phyloP scores from a whole-genome alignment of 2,797 vertebrate species.

The Dicrostonyx torquatus region DNA sequence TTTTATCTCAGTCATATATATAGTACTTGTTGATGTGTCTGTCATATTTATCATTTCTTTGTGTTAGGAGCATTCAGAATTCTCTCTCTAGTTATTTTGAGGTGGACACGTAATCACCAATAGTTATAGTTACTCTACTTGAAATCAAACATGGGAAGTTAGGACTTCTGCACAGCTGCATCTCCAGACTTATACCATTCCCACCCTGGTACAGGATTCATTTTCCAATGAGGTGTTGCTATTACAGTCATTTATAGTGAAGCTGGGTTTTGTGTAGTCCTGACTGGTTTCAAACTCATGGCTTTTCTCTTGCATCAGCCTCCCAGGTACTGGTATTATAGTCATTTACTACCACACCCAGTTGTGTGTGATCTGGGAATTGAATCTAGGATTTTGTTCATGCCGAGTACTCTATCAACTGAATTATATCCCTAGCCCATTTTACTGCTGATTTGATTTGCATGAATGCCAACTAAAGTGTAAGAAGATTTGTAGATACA shows the following conservation, averaged over 20 bases:
- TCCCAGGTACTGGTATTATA: background rate
- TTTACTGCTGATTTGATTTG: conserved; percentile 61
- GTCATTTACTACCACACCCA: background rate
- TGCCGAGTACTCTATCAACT: background rate
- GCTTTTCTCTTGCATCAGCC: background rate
- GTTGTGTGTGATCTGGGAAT: background rate
- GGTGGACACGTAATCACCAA: background rate
- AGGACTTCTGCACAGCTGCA: background rate
- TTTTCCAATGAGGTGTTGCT: background rate
- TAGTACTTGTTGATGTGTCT: background rate
- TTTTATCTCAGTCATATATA: background rate
- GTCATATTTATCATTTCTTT: background rate
- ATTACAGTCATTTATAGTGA: background rate
- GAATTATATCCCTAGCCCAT: background rate
- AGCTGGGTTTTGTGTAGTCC: background rate
- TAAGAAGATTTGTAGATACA: conserved; percentile 55
- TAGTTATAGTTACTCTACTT: background rate
- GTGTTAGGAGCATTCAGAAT: background rate
- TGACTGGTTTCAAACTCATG: background rate
- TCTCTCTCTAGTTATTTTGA: background rate
- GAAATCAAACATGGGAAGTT: background rate
- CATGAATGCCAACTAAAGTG: conserved; percentile 61
- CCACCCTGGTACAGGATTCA: background rate
- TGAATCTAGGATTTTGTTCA: background rate
- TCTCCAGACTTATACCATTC: background rate